Conservation (phyloP, 1,140 invertebrate genomes). For the Magallana angulata region DNA sequence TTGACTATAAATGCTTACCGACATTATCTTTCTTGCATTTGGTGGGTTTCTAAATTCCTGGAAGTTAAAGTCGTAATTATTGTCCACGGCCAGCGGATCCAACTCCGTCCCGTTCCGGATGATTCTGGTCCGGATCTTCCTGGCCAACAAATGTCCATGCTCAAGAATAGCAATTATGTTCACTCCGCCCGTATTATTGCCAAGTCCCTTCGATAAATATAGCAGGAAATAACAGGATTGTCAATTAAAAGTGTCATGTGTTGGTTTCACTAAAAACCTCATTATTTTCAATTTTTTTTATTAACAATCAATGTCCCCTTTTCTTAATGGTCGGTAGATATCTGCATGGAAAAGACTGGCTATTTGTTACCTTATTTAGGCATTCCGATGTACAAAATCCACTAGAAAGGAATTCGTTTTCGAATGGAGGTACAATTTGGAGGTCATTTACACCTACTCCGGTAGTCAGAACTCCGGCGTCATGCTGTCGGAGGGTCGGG, state of each 20-base stretch:
- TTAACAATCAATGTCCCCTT: too few species aligned
- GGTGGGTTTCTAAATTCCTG: slow-evolving; percentile 45
- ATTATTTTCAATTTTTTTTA: too few species aligned
- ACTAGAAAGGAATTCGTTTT: slow-evolving; percentile 38
- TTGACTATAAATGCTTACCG: slow-evolving; percentile 1
- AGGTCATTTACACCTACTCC: not conserved
- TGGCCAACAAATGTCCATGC: slow-evolving; percentile 49
- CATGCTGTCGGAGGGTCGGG: slow-evolving; percentile 35
- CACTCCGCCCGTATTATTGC: slow-evolving; percentile 1
- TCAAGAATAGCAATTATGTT: slow-evolving; percentile 50
- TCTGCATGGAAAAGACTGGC: too few species aligned
- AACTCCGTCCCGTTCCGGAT: slow-evolving; percentile 40
- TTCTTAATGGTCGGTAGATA: too few species aligned
- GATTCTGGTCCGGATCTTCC: slow-evolving; percentile 44
- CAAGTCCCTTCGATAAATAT: not conserved
- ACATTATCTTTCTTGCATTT: slow-evolving; percentile 15
- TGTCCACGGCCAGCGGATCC: slow-evolving; percentile 42
- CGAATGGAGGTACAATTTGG: slow-evolving; percentile 45
- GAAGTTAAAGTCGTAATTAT: slow-evolving; percentile 56
- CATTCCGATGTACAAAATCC: slow-evolving; percentile 32
- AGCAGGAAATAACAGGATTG: too few species aligned
- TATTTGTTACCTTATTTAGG: slow-evolving; percentile 25
- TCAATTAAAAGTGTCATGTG: too few species aligned
- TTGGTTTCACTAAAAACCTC: too few species aligned
- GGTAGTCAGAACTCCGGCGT: slow-evolving; percentile 35